Base-by-base conservation (phyloP, 2,888 invertebrate species). In the Prenolepis imparis region DNA sequence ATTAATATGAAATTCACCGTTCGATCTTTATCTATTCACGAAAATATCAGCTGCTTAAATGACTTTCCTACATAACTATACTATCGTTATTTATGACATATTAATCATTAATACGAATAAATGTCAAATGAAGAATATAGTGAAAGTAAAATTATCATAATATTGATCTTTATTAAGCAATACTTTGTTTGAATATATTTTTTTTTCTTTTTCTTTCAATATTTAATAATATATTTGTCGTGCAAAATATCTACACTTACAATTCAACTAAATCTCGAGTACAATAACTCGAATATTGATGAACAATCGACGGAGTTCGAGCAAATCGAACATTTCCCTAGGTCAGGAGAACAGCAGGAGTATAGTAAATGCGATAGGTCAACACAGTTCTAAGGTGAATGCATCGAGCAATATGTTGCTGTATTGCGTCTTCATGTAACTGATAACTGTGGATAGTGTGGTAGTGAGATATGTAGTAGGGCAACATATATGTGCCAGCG, bases 271-370 rank as follows among this genome's bases (percentile, higher is more conserved):
- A 9, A 3, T 39, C 39, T 12, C 9, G 6, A 39, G 1, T 24
- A 57, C 24, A 48, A 80, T 70, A 44, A 36, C 32, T 59, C 70
- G 5, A 8, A 36, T 6, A 52, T 52, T 52, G 48, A 52, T 52
- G 21, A 59, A 70, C 78, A 61, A 77, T 77, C 81, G 82, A 84
- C 83, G 84, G 83, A 87, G 89, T 92, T 92, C 89, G 90, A 91
- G 92, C 92, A 91, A 90, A 91, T 91, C 89, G 83, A 90, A 91
- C 91, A 92, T 91, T 92, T 91, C 90, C 86, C 83, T 82, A 89
- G 90, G 90, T 87, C 90, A 92, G 92, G 92, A 92, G 91, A 92
- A 81, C 91, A 92, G 88, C 88, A 92, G 72, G 85, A 36, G 9
- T 78, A 36, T 78, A 32, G 36, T 5, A 48, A 80, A 59, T 24